Evolutionary conservation across 2,113 vertebrate genomes (phyloP).

Genomic region (Halcyon malimbica): DNA sequence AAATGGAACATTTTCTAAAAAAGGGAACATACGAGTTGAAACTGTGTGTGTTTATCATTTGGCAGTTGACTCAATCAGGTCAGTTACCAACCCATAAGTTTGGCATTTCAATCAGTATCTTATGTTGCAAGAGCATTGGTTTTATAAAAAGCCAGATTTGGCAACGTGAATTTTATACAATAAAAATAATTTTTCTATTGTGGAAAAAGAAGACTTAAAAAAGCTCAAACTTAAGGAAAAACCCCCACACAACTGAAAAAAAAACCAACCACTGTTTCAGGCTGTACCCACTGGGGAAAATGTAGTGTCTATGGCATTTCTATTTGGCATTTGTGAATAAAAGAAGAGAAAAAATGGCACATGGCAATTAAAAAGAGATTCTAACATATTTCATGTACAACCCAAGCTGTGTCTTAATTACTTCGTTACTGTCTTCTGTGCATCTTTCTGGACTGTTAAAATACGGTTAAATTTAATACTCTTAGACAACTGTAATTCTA

Average conservation of each 20-base stretch:
- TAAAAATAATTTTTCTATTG: conserved; percentile 64
- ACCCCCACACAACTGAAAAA: not conserved
- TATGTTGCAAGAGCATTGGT: conserved; percentile 45
- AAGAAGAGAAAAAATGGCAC: conserved; percentile 77
- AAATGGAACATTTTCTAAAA: conserved; percentile 51
- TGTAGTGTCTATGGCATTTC: conserved; percentile 79
- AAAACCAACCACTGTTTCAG: not conserved
- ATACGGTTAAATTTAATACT: conserved; percentile 21
- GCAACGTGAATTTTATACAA: conserved; percentile 66
- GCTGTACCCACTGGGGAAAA: conserved; percentile 63
- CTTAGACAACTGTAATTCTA: not conserved
- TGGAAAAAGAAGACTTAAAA: conserved; percentile 63
- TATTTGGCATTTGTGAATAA: conserved; percentile 85
- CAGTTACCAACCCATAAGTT: conserved; percentile 63
- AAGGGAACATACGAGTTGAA: conserved; percentile 54
- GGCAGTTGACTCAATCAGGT: conserved; percentile 68
- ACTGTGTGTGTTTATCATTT: conserved; percentile 55
- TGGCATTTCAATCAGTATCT: conserved; percentile 69
- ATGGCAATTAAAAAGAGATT: conserved; percentile 58
- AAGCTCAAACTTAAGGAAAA: conserved; percentile 26
- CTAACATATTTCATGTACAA: not conserved
- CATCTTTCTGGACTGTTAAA: conserved; percentile 26
- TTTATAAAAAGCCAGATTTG: conserved; percentile 75
- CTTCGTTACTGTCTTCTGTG: conserved; percentile 44
- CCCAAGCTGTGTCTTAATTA: conserved; percentile 8